phyloP scores from a whole-genome alignment of 1,140 invertebrate genomes.

The Trachymyrmex cornetzi region DNA sequence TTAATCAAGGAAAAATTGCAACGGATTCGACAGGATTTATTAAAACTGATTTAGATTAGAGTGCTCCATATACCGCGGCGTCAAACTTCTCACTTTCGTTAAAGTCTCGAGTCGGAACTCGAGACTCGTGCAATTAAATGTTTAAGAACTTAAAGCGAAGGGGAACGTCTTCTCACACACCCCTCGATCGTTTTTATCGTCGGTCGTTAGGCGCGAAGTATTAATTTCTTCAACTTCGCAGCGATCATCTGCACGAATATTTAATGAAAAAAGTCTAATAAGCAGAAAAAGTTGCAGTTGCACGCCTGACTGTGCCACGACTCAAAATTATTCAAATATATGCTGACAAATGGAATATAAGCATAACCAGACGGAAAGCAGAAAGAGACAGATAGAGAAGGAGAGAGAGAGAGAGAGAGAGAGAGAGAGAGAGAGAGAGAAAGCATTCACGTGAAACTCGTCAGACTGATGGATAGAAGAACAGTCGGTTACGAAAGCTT shows the following conservation, averaged over 20 bases:
- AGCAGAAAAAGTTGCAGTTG: constrained; percentile 27
- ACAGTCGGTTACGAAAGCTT: constrained; percentile 50
- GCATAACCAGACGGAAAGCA: constrained; percentile 26
- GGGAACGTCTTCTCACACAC: background rate
- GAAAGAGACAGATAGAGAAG: background rate
- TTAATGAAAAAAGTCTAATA: constrained; percentile 19
- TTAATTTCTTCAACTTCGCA: constrained; percentile 51
- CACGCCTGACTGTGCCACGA: background rate
- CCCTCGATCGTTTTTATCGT: constrained; percentile 8
- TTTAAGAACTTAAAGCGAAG: constrained; percentile 10
- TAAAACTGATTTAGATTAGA: constrained; percentile 10
- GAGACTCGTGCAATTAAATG: constrained; percentile 46
- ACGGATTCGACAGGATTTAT: background rate
- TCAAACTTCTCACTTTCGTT: constrained; percentile 29
- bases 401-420: constrained; percentile 18
- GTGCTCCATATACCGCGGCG: background rate
- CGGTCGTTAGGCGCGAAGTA: constrained; percentile 47
- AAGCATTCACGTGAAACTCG: constrained; percentile 20
- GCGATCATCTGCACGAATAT: constrained; percentile 14
- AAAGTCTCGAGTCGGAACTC: too few species aligned
- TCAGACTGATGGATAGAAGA: constrained; percentile 31
- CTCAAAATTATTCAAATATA: constrained; percentile 62
- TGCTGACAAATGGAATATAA: constrained; percentile 46
- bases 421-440: constrained; percentile 5
- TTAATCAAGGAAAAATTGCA: background rate